Base-by-base conservation (phyloP, 2,888 invertebrate genomes). In the Andrena bicolor region DNA sequence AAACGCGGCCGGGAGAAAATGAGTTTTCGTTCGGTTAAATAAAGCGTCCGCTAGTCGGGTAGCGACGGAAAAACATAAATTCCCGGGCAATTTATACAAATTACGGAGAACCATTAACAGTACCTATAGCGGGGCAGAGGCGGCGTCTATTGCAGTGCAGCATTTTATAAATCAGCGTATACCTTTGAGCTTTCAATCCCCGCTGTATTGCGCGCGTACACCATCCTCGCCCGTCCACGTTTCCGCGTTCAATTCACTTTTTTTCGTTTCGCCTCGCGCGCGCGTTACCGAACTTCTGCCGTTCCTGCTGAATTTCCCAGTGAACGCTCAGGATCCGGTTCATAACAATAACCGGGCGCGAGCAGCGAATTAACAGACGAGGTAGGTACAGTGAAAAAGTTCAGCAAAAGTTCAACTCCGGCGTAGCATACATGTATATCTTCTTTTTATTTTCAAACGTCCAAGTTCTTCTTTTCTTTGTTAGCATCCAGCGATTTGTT, bases 1-100 rank as follows among this genome's bases (percentile, higher is more conserved):
- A 61, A 70, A 76, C 10, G 35, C n/a, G n/a, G 28, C 23, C 10
- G n/a, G 13, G 30, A 13, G 53, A 58, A 75, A 85, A 82, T 82
- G 26, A 83, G 58, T 83, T 80, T 86, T 77, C 72, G 68, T 86
- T 61, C 56, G 41, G 28, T 63, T 58, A 76, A 80, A 75, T 66
- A 56, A 75, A 80, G 32, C 61, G 72, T 64, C 78, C 28, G 41
- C 23, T 58, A 61, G 58, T 41, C 69, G 35, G 53, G 66, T 56
- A 64, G 35, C 76, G 80, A 80, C 80, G 84, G 78, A 86, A 77
- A 83, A 88, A 88, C 87, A 91, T 90, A 90, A 92, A 90, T 92
- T 89, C 72, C 65, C 69, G 16, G 41, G 82, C 85, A 90, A 91
- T 92, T 91, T 90, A 91, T 89, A 90, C 89, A 90, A 92, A 91